Conservation (phyloP, 2,113 vertebrate species). For the Ascaphus truei region DNA sequence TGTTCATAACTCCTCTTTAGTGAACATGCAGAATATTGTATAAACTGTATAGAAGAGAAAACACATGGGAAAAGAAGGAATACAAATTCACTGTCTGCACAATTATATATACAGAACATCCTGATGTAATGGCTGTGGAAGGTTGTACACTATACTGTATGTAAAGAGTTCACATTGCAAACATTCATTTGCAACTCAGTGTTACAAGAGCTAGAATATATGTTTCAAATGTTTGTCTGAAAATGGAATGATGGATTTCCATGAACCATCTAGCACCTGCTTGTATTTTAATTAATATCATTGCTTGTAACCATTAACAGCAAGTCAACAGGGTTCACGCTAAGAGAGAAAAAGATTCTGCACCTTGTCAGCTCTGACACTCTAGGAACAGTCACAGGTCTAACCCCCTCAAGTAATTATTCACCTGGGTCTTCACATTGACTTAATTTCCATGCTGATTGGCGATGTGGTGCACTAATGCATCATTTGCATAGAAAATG, state of each 20-base stretch:
- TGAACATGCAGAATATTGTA: too few species aligned
- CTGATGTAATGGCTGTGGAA: too few species aligned
- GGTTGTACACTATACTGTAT: too few species aligned
- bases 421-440: slow-evolving; percentile 56
- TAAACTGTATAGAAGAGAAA: too few species aligned
- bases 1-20: too few species aligned
- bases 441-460: slow-evolving; percentile 59
- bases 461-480: slow-evolving; percentile 51
- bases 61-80: too few species aligned
- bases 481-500: slow-evolving; percentile 55
- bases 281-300: slow-evolving; percentile 69
- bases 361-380: slow-evolving; percentile 66
- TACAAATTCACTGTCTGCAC: too few species aligned
- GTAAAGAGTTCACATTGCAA: too few species aligned
- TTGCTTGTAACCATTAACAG: slow-evolving; percentile 67
- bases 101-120: too few species aligned
- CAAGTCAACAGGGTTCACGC: slow-evolving; percentile 65
- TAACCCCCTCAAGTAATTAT: slow-evolving; percentile 59
- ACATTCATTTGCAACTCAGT: too few species aligned
- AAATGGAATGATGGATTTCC: slow-evolving; percentile 44
- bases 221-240: neutral
- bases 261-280: slow-evolving; percentile 52
- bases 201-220: neutral
- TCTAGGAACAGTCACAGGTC: slow-evolving; percentile 59
- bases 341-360: slow-evolving; percentile 66